A percentile compares a stretch with the other conserved stretches of the same genome.
phyloP scores from a whole-genome alignment of 2,113 vertebrate species.

The Sardina pilchardus region DNA sequence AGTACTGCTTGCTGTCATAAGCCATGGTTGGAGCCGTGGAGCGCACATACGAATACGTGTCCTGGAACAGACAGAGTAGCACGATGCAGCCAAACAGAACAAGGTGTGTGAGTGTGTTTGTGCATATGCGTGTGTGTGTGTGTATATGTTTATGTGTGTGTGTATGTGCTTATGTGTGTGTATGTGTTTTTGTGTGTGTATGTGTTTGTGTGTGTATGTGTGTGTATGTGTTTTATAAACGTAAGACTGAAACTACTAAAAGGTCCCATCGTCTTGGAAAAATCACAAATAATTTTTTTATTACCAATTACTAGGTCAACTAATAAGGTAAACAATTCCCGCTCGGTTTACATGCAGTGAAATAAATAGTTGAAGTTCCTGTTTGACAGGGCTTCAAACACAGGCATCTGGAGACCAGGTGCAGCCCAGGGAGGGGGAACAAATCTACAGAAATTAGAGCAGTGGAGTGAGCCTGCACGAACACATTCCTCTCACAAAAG shows the following conservation, averaged over 20 bases:
- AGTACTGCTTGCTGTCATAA: conserved; percentile 97
- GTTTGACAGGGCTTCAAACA: background rate
- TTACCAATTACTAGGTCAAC: too few species aligned
- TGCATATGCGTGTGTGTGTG: too few species aligned
- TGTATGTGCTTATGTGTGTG: too few species aligned
- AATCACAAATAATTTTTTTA: too few species aligned
- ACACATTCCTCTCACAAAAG: background rate
- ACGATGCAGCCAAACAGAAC: background rate
- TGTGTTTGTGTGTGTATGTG: too few species aligned
- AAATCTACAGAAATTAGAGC: background rate
- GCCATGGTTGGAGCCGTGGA: conserved; percentile 91
- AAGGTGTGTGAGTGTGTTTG: background rate
- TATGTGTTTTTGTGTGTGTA: too few species aligned
- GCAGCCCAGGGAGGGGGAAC: background rate
- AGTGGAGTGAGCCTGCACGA: background rate
- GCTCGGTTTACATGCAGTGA: too few species aligned
- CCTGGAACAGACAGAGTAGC: conserved; percentile 67
- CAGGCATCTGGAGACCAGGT: conserved; percentile 30
- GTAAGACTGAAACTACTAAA: background rate
- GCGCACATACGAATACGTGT: conserved; percentile 93
- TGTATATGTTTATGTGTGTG: too few species aligned
- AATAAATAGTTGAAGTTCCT: background rate
- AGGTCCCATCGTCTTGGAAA: background rate
- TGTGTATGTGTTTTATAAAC: too few species aligned
- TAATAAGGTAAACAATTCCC: too few species aligned